These are phyloP conservation scores for Geodia barretti DNA, from an alignment of 37 sponge, comb jelly and placozoan genomes.

Conservation along the genomic window DNA sequence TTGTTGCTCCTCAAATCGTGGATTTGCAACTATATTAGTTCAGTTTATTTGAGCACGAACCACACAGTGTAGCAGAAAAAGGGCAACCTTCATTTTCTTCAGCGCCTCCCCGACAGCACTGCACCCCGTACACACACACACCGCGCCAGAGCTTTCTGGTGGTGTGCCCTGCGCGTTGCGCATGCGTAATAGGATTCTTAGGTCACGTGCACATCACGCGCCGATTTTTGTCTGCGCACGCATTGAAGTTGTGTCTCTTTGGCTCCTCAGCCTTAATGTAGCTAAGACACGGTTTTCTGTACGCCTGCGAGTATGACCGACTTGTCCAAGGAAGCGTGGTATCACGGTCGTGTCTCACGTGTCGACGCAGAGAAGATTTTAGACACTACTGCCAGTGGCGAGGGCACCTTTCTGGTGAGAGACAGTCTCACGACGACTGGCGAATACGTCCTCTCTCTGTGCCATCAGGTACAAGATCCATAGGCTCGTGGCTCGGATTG, in stretches of 20 bases:
- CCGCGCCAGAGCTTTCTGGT: too few relatives aligned
- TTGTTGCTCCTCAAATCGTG: not conserved
- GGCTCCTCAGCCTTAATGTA: too few relatives aligned
- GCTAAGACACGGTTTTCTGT: not conserved
- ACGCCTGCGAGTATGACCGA: conserved; percentile 22
- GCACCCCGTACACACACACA: too few relatives aligned
- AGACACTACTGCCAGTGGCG: conserved; percentile 23
- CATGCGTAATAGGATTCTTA: too few relatives aligned
- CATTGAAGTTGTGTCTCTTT: not conserved
- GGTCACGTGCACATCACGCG: too few relatives aligned
- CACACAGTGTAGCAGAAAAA: too few relatives aligned
- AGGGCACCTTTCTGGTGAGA: conserved; percentile 78
- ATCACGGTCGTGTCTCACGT: conserved; percentile 81
- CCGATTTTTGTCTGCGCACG: too few relatives aligned
- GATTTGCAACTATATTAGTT: too few relatives aligned
- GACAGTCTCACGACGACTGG: conserved; percentile 84
- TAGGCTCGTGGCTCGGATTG: too few relatives aligned
- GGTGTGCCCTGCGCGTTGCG: too few relatives aligned
- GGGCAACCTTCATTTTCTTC: too few relatives aligned
- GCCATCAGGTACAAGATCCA: conserved; percentile 35
- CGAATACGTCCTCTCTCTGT: conserved; percentile 85
- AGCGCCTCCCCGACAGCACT: not conserved
- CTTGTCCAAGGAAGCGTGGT: conserved; percentile 74
- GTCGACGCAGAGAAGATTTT: conserved; percentile 81
- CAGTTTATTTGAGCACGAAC: too few relatives aligned